A percentile compares a stretch with the other conserved stretches of the same genome.
These are phyloP conservation scores for Escarpia spicata DNA, from an alignment of 2,888 invertebrate species.

Conservation along the genomic window DNA sequence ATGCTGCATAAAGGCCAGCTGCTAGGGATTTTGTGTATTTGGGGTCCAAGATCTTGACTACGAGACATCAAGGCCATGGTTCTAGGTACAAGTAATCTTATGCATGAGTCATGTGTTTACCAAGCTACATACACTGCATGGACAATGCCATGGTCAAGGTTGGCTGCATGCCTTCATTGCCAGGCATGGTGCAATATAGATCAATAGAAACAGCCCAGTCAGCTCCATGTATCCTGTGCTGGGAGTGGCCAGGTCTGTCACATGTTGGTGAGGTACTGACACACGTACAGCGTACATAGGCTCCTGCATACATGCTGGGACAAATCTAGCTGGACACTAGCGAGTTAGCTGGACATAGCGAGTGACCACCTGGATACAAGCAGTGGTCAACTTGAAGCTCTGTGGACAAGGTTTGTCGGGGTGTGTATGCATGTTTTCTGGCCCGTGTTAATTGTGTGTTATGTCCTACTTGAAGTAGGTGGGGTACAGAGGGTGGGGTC, in stretches of 20 bases:
- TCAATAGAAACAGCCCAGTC: background rate
- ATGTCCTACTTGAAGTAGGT: background rate
- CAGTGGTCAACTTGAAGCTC: background rate
- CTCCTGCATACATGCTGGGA: background rate
- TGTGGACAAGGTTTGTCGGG: background rate
- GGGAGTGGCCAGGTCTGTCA: constrained; percentile 1
- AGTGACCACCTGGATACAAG: background rate
- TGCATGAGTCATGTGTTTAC: constrained; percentile 5
- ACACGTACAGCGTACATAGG: background rate
- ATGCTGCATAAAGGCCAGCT: background rate
- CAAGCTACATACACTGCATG: background rate
- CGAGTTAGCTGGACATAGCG: background rate
- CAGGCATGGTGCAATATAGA: background rate
- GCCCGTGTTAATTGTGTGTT: background rate
- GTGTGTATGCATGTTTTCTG: background rate
- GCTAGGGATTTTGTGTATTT: background rate
- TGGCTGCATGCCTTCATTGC: background rate
- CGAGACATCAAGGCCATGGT: background rate
- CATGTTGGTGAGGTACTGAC: background rate
- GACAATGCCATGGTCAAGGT: background rate
- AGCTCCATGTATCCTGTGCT: background rate
- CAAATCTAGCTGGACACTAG: background rate
- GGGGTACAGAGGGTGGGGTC: background rate
- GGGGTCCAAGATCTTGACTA: background rate
- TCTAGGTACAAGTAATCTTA: background rate